Evolutionary conservation across 1,140 invertebrate species (phyloP), one percentile per base, ranked within the genome.

Genomic region (Sinella curviseta): DNA sequence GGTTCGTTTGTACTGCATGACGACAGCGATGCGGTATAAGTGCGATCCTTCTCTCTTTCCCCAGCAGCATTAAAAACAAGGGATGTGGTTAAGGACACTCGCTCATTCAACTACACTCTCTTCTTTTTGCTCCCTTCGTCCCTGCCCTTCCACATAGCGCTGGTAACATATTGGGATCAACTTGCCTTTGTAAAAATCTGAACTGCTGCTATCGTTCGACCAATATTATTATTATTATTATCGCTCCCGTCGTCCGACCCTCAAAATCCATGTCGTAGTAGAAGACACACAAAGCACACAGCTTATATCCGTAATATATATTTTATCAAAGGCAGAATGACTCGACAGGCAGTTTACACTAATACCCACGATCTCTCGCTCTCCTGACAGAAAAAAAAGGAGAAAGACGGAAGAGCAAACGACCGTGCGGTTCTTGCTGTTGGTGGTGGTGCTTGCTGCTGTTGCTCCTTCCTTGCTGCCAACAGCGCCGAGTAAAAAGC

Each of bases 1-100:
- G 65, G 2, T 70, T 14, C 57, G 8, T n/a, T 14, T 65, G 26
- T 65, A 4, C 4, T 26, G 16, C 57, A 65, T 26, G 57, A 65
- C 57, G 24, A 17, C 16, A 26, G 8, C 57, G 57, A 65, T 26
- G 39, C 39, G 39, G 39, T 48, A 48, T 20, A 48, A 48, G 3
- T 17, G 14, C 14, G 24, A 12, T 1, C 65, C 65, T 70, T 33
- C 12, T 30, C 31, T 33, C 30, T 70, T 3, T 8, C 12, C n/a
- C n/a, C n/a, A n/a, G n/a, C 12, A 3, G 65, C 30, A 70, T 70
- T 70, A 70, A 70, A 70, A 70, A 70, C 31, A 70, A 70, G 65
- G 65, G 65, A 70, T 70, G 65, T 33, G 65, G 65, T 70, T 70
- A 31, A 70, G 31, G 65, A 33, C 57, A 70, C 65, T 70, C 65